Evolutionary conservation across 1,140 invertebrate species (phyloP).

Genomic region (Macrobrachium rosenbergii): DNA sequence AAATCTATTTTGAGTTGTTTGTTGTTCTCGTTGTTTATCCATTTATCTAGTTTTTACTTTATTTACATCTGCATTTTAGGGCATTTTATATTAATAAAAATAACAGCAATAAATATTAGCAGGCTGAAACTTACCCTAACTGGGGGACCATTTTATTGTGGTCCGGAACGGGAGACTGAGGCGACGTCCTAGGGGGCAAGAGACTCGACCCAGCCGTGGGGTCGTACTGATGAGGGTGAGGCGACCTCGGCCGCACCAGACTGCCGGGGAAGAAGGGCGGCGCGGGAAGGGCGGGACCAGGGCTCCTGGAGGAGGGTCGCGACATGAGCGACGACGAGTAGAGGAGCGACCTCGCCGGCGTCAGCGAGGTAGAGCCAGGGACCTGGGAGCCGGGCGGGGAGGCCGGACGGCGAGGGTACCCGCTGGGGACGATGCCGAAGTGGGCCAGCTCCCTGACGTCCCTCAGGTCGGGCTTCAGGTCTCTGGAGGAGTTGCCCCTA

Average conservation of each 20-base stretch:
- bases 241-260: constrained; percentile 57
- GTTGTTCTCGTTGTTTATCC: too few relatives aligned
- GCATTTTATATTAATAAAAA: background rate
- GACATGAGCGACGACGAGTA: constrained; percentile 62
- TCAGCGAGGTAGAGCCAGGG: constrained; percentile 33
- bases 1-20: too few relatives aligned
- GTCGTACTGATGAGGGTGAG: constrained; percentile 56
- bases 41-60: too few relatives aligned
- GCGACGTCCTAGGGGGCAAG: constrained; percentile 54
- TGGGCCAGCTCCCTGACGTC: constrained; percentile 54
- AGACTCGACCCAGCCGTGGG: constrained; percentile 53
- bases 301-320: constrained; percentile 53
- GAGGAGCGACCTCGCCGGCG: constrained; percentile 55
- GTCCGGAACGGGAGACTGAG: constrained; percentile 61
- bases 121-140: constrained; percentile 31
- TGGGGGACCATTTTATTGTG: constrained; percentile 57
- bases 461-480: constrained; percentile 26
- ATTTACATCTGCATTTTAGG: background rate
- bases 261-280: constrained; percentile 54
- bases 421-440: constrained; percentile 42
- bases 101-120: background rate
- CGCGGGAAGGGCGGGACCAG: constrained; percentile 43
- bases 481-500: constrained; percentile 27
- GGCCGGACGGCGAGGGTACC: constrained; percentile 46
- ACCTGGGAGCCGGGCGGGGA: constrained; percentile 39